Evolutionary conservation across 2,113 vertebrate genomes (phyloP), one percentile per base, ranked within the genome.

Genomic region (Platichthys stellatus): DNA sequence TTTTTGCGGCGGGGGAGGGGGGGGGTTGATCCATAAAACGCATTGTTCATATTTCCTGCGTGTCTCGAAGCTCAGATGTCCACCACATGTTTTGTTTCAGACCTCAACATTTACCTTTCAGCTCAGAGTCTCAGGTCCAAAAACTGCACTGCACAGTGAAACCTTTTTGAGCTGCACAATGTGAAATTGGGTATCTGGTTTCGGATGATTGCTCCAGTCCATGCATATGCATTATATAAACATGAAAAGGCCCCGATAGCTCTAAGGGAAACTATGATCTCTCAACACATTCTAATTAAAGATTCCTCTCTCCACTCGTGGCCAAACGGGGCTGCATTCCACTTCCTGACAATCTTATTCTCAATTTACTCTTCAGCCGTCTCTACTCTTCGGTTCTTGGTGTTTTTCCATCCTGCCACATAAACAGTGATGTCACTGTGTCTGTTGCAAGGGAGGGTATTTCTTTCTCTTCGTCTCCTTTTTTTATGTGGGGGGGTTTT

Each of bases 221-320:
- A 90, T 92, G 85, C 86, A 91, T 92, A 91, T 87, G 84, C 80
- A 88, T 90, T 87, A 88, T 76, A 90, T 86, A 90, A 92, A 89
- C 86, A 90, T 92, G 82, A 90, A 90, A 87, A 90, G 68, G 77
- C 74, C 68, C 68, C 20, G 54, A 89, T 90, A 70, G 89, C 89
- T 89, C 87, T 72, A 71, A 91, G 88, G 91, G 83, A 90, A 90
- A 89, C 74, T 72, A 84, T 87, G 73, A 89, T 93, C 89, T 88
- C 83, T 92, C 87, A 89, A 86, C 86, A 86, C 76, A 78, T 88
- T 91, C 84, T 89, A 93, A 93, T 93, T 91, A 93, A 89, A 85
- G 76, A 84, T 89, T 85, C 78, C 83, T 82, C 72, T 69, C 68
- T 86, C 43, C 60, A 85, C 60, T 58, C 79, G 2, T 69, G 80